Evolutionary conservation across 2,888 invertebrate genomes (phyloP), one percentile per base, ranked within the genome.

Genomic region (Cosmopolites sordidus): DNA sequence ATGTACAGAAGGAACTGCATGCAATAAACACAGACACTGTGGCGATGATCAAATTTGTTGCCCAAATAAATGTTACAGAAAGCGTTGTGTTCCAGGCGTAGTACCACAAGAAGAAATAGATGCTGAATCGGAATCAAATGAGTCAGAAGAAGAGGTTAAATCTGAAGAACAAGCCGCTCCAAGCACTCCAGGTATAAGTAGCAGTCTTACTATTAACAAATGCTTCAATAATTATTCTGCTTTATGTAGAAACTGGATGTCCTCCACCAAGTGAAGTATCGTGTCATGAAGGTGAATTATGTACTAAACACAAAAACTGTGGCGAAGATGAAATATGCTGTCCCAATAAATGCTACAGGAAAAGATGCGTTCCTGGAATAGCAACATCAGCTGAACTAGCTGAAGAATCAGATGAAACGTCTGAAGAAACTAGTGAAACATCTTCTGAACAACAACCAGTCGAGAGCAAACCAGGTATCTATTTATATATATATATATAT

Each of bases 71-170:
- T 58, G 58, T 48, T 58, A 58, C 43, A 54, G 56, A 39, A 43
- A 43, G 39, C 56, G 56, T 8, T 58, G 58, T 42, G 38, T 48
- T 30, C 12, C 43, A 37, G 58, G 58, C 5, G 33, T 46, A 22
- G 56, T 50, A n/a, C 37, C 56, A 15, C 42, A 49, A 37, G 45
- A 30, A 29, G 56, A 53, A 45, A 42, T 54, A n/a, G 59, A 60
- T 48, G 59, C 54, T 15, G 51, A 49, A 51, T 48, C 52, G 42
- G 51, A 49, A 42, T 48, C 57, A 40, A 57, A 50, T 22, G 61
- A 63, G 46, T 56, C 58, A n/a, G 62, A 58, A 43, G 60, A 59
- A 54, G 62, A 60, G 42, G 57, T 54, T 37, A 50, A 57, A 51
- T 51, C 48, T 42, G 52, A 49, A 38, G 54, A 56, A 47, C 47